Base-by-base conservation (phyloP, 2,113 vertebrate species). In the Periophthalmus modestus region DNA sequence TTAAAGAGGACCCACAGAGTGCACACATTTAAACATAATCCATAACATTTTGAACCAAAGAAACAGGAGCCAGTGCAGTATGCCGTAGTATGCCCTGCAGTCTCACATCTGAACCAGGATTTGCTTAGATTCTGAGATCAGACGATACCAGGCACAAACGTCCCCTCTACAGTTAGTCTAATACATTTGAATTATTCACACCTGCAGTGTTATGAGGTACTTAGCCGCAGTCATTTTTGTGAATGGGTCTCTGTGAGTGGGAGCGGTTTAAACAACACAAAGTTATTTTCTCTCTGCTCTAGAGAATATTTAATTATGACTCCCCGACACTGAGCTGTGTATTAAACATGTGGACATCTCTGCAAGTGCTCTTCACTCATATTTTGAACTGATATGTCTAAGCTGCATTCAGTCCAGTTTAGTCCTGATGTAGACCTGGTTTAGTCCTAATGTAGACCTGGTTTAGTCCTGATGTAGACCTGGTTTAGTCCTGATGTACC, bases 231-330 rank as follows among this genome's bases (percentile, higher is more conserved):
- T 85, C 82, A 84, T 89, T 83, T 86, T 88, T 78, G 80, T 87
- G 80, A 82, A 71, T 71, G 85, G 78, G 61, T 67, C 74, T 62
- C 28, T 71, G 65, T 78, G 69, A 73, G 80, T 84, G 57, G 68
- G 74, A 75, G 78, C 84, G 74, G 63, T 52, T 52, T 52, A 89
- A 43, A 89, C 84, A 86, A 82, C 78, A 85, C 43, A 83, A 80
- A 79, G 39, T 43, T 43, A 43, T 43, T 43, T 43, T 9, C 39
- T 43, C 39, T 85, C 89, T 81, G 74, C 75, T 84, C 84, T 74
- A 73, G 88, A 80, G 81, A 79, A 83, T 83, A 92, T 94, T 94
- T 90, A 93, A 87, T 93, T 92, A 92, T 88, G 80, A 85, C 88
- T 83, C 82, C 66, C 69, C 7, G 1, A 82, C 62, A 70, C 52